Conservation (phyloP, 2,797 vertebrate genomes). For the Ceryle rudis region DNA sequence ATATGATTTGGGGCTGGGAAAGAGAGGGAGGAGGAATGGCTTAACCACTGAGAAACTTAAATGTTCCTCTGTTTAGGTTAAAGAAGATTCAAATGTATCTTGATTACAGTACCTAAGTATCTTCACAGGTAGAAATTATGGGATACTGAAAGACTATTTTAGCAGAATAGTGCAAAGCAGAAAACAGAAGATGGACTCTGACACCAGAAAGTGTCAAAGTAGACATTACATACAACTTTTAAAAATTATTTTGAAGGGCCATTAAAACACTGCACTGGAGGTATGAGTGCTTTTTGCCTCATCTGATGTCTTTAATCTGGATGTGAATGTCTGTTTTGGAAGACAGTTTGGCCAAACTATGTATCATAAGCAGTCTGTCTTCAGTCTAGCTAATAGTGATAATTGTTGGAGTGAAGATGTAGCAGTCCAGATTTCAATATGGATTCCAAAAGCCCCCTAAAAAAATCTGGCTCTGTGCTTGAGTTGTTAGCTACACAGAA, state of each 20-base stretch:
- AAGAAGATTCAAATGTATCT: not conserved
- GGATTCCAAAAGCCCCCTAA: not conserved
- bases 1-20: not conserved
- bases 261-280: not conserved
- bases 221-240: not conserved
- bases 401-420: not conserved
- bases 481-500: not conserved
- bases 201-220: not conserved
- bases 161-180: not conserved
- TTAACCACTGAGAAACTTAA: not conserved
- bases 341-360: not conserved
- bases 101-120: not conserved
- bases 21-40: not conserved
- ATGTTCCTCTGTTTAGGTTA: not conserved
- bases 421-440: not conserved
- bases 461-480: not conserved
- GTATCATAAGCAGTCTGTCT: not conserved
- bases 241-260: not conserved
- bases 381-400: not conserved
- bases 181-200: not conserved
- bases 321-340: not conserved
- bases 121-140: not conserved
- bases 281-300: not conserved
- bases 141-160: not conserved
- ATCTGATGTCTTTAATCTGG: not conserved